phyloP scores from a whole-genome alignment of 2,113 vertebrate species.

The Ptyas mucosa region DNA sequence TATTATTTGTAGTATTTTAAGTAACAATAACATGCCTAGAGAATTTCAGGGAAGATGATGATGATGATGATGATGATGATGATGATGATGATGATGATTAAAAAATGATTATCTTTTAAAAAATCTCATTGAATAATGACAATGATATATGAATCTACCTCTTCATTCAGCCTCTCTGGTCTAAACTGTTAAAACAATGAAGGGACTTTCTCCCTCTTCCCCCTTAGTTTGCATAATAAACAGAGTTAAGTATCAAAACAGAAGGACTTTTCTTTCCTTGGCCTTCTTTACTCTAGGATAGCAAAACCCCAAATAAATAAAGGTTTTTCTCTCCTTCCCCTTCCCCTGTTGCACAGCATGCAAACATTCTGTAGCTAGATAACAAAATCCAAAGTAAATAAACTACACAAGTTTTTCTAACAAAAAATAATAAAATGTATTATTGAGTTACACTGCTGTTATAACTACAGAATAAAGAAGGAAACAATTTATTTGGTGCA shows the following conservation, averaged over 20 bases:
- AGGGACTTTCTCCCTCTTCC: not conserved
- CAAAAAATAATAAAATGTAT: not conserved
- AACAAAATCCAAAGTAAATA: not conserved
- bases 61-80: not conserved
- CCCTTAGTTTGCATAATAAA: not conserved
- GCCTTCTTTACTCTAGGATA: not conserved
- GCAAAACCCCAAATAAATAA: not conserved
- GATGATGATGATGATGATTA: not conserved
- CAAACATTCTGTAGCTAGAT: not conserved
- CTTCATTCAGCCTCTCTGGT: not conserved
- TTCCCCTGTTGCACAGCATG: not conserved
- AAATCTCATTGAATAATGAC: not conserved
- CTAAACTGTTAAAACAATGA: not conserved
- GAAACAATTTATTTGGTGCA: not conserved
- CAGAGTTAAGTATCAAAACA: not conserved
- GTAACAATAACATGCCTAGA: not conserved
- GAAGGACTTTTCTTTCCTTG: not conserved
- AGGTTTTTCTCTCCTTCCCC: not conserved
- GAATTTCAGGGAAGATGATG: too few species aligned
- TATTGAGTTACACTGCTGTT: not conserved
- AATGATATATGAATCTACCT: not conserved
- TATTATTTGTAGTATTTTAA: not conserved
- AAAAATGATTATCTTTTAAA: not conserved
- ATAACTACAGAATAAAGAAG: not conserved
- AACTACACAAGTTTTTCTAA: not conserved